Evolutionary conservation across 2,797 vertebrate genomes (phyloP).

Genomic region (Pipistrellus kuhlii): DNA sequence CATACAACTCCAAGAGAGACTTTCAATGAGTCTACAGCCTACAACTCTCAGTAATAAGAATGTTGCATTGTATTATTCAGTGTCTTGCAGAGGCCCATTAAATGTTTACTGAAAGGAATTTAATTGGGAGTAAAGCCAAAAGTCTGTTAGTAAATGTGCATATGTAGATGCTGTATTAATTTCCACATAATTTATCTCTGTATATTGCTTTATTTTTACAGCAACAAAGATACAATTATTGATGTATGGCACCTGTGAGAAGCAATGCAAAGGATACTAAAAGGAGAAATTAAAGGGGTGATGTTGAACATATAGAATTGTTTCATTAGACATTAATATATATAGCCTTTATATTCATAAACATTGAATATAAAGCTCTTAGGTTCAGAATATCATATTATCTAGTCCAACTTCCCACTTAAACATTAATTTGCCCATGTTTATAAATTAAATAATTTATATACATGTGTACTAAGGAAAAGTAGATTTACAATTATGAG

Average conservation of each 20-base stretch:
- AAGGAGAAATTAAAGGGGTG: background rate
- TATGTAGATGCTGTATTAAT: constrained; percentile 13
- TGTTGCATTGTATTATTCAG: constrained; percentile 57
- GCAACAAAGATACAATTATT: constrained; percentile 14
- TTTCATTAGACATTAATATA: constrained; percentile 35
- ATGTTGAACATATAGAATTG: background rate
- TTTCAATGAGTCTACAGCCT: constrained; percentile 51
- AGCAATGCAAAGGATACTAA: background rate
- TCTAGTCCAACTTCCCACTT: background rate
- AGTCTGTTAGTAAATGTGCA: constrained; percentile 47
- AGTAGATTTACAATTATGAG: background rate
- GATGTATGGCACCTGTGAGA: background rate
- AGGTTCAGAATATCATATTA: background rate
- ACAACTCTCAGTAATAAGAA: constrained; percentile 47
- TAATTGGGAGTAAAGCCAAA: constrained; percentile 66
- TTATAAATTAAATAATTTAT: background rate
- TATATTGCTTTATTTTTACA: background rate
- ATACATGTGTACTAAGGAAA: background rate
- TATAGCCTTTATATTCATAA: background rate
- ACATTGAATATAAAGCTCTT: background rate
- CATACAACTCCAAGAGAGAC: constrained; percentile 46
- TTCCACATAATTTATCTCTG: background rate
- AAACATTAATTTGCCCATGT: background rate
- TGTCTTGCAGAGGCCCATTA: constrained; percentile 16
- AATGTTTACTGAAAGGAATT: constrained; percentile 69